Conservation (phyloP, 2,797 vertebrate species). For the Lutjanus campechanus region DNA sequence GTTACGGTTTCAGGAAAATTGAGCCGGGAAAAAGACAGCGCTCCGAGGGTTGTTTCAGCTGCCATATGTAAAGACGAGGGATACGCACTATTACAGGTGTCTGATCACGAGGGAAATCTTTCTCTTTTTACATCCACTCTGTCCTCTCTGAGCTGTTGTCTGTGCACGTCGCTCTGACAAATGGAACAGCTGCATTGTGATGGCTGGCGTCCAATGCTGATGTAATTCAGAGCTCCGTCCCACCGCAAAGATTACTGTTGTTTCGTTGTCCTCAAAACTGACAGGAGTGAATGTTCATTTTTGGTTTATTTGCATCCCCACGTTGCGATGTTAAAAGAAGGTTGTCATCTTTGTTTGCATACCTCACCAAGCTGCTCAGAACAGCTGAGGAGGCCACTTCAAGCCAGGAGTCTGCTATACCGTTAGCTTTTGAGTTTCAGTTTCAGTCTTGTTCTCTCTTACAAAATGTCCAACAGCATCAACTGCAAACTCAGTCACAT, state of each 20-base stretch:
- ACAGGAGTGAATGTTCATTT: constrained; percentile 28
- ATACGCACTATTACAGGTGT: constrained; percentile 32
- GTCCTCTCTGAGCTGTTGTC: constrained; percentile 12
- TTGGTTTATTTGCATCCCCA: constrained; percentile 27
- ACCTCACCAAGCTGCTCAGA: neutral
- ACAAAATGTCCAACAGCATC: no score
- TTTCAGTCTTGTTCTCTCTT: no score
- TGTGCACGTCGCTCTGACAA: constrained; percentile 28
- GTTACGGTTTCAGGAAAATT: constrained; percentile 43
- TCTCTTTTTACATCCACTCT: constrained; percentile 23
- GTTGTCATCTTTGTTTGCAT: constrained; percentile 32
- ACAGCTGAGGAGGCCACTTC: neutral
- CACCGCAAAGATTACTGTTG: constrained; percentile 29
- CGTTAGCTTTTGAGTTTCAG: no score
- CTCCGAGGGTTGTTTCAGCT: constrained; percentile 25
- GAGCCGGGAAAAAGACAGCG: constrained; percentile 18
- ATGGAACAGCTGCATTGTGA: constrained; percentile 40
- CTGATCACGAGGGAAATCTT: constrained; percentile 27
- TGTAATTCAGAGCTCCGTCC: constrained; percentile 26
- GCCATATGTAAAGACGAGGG: constrained; percentile 11
- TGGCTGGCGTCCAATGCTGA: constrained; percentile 37
- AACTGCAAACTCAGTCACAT: no score
- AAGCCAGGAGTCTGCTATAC: neutral
- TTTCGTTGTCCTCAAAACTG: constrained; percentile 36
- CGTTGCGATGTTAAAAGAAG: constrained; percentile 3